A percentile compares a stretch with the other conserved stretches of the same genome.
phyloP scores from a whole-genome alignment of 2,797 vertebrate species.

The Fistularia tabacaria region DNA sequence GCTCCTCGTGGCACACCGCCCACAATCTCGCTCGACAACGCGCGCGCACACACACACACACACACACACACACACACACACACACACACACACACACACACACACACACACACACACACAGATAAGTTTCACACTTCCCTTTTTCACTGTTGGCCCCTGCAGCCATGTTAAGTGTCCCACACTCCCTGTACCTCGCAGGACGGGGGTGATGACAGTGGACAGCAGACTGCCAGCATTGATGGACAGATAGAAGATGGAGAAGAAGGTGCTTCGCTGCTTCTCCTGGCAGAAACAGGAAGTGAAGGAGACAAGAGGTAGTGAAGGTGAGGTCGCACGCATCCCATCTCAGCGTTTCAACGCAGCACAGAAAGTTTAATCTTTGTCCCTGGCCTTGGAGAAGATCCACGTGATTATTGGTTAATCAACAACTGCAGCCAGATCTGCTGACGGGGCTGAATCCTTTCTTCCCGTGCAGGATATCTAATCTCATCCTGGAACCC shows the following conservation, averaged over 20 bases:
- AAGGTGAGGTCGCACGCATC: background rate
- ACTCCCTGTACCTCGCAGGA: slow-evolving; percentile 80
- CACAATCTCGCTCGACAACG: no score
- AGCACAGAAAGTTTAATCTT: slow-evolving; percentile 18
- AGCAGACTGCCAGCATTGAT: slow-evolving; percentile 94
- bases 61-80: no score
- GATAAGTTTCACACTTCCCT: no score
- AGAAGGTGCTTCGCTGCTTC: slow-evolving; percentile 87
- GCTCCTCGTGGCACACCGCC: no score
- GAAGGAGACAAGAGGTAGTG: background rate
- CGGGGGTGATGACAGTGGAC: slow-evolving; percentile 90
- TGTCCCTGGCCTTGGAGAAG: slow-evolving; percentile 35
- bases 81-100: background rate
- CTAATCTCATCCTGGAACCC: no score
- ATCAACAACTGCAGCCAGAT: slow-evolving; percentile 47
- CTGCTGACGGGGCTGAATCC: slow-evolving; percentile 42
- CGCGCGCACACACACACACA: no score
- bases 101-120: slow-evolving; percentile 3
- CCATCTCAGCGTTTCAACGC: slow-evolving; percentile 10
- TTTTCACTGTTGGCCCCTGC: background rate
- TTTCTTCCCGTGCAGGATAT: no score
- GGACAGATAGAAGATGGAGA: slow-evolving; percentile 94
- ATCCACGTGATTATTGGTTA: slow-evolving; percentile 29
- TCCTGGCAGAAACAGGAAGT: slow-evolving; percentile 71
- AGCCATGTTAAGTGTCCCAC: background rate